Evolutionary conservation across 2,113 vertebrate species (phyloP).

Genomic region (Tor tambroides): DNA sequence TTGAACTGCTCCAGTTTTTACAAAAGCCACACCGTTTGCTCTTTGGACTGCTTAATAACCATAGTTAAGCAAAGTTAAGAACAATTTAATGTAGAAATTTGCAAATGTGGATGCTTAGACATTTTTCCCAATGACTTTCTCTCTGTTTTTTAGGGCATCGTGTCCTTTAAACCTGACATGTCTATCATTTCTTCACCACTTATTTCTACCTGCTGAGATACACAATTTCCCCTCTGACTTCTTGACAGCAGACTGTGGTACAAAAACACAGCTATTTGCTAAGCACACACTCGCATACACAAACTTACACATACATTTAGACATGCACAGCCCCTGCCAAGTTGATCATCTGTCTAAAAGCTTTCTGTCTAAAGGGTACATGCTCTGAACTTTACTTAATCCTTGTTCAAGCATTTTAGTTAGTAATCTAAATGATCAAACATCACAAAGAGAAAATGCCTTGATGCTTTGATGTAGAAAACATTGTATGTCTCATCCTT

Average conservation of each 20-base stretch:
- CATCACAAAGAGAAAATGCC: neutral
- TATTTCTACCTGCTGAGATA: constrained; percentile 27
- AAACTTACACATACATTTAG: constrained; percentile 32
- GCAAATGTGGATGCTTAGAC: neutral
- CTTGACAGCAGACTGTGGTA: constrained; percentile 5
- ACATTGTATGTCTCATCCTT: neutral
- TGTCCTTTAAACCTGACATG: constrained; percentile 26
- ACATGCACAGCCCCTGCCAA: constrained; percentile 29
- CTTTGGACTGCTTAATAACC: neutral
- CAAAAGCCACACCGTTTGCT: neutral
- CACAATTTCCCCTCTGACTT: constrained; percentile 6
- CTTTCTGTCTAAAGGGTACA: neutral
- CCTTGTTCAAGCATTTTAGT: neutral
- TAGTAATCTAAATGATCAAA: constrained; percentile 1
- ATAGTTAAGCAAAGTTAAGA: neutral
- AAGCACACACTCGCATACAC: constrained; percentile 21
- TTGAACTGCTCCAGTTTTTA: neutral
- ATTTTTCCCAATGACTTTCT: neutral
- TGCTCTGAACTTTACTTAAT: neutral
- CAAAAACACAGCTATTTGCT: neutral
- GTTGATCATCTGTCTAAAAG: constrained; percentile 18
- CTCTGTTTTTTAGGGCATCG: neutral
- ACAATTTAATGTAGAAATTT: neutral
- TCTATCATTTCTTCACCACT: constrained; percentile 8
- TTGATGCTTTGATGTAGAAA: neutral